Evolutionary conservation across 2,113 vertebrate genomes (phyloP).

Genomic region (Bujurquina vittata): DNA sequence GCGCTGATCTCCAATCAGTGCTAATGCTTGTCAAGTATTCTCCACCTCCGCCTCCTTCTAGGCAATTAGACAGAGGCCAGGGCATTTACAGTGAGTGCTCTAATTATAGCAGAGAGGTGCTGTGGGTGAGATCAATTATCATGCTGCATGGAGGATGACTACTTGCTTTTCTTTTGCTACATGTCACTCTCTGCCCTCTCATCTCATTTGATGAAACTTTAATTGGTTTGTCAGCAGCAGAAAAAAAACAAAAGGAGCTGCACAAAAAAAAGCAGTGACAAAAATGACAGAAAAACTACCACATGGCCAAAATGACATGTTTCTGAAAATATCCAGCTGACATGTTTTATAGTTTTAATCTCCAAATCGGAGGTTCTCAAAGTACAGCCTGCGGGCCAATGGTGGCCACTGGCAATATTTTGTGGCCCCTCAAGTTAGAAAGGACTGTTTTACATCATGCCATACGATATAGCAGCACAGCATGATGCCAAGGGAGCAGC

Average conservation of each 20-base stretch:
- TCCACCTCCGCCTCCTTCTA: slow-evolving; percentile 36
- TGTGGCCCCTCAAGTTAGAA: not conserved
- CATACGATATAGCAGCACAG: not conserved
- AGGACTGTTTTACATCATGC: not conserved
- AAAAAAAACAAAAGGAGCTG: not conserved
- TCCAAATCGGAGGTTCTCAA: rapidly evolving
- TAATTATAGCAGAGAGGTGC: slow-evolving; percentile 42
- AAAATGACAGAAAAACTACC: not conserved
- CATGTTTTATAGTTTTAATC: not conserved
- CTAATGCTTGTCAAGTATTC: slow-evolving; percentile 43
- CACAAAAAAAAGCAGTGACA: not conserved
- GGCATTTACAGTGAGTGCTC: slow-evolving; percentile 50
- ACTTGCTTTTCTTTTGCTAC: not conserved
- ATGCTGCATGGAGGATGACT: not conserved
- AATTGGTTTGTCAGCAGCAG: not conserved
- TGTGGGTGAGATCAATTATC: slow-evolving; percentile 40
- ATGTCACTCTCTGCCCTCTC: not conserved
- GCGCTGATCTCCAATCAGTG: slow-evolving; percentile 29
- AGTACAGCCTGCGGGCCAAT: not conserved
- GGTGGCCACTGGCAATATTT: too few species aligned
- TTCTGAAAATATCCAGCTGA: not conserved
- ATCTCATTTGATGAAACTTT: not conserved
- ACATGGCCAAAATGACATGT: not conserved
- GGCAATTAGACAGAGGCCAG: slow-evolving; percentile 31
- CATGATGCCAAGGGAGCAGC: not conserved